phyloP scores from a whole-genome alignment of 2,113 vertebrate species.

The Rallus limicola region DNA sequence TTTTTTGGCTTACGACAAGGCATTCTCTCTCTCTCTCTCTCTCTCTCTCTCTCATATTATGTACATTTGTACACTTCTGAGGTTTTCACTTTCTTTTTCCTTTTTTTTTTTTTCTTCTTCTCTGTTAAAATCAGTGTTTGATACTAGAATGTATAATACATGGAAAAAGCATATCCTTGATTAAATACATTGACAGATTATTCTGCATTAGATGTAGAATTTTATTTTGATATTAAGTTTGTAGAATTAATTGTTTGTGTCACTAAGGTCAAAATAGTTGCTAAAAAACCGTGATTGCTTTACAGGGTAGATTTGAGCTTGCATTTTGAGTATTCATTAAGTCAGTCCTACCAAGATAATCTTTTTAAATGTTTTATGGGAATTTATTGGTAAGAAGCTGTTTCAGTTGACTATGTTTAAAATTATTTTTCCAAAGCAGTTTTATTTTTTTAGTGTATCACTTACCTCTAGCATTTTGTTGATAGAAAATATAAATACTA shows the following conservation, averaged over 20 bases:
- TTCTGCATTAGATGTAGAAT: constrained; percentile 83
- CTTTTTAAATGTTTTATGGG: constrained; percentile 80
- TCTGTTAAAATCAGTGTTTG: constrained; percentile 73
- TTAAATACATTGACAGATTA: constrained; percentile 77
- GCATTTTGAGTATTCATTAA: constrained; percentile 91
- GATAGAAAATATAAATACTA: neutral
- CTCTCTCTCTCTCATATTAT: neutral
- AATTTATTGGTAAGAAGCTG: constrained; percentile 69
- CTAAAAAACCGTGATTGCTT: constrained; percentile 80
- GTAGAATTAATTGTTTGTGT: constrained; percentile 83
- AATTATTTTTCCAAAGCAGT: constrained; percentile 56
- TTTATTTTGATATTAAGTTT: constrained; percentile 87
- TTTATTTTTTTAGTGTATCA: constrained; percentile 15
- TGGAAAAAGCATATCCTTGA: constrained; percentile 72
- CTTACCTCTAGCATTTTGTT: constrained; percentile 28
- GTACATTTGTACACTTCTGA: constrained; percentile 20
- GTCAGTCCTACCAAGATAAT: constrained; percentile 73
- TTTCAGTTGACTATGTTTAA: constrained; percentile 68
- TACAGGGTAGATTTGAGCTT: constrained; percentile 85
- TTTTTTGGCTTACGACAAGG: neutral
- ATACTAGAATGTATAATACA: constrained; percentile 74
- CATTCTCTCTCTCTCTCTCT: neutral
- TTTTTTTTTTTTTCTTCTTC: constrained; percentile 46
- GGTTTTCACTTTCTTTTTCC: neutral
- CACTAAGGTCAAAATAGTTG: constrained; percentile 81